Evolutionary conservation across 2,888 invertebrate species (phyloP).

Genomic region (Drosophila niveifrons): DNA sequence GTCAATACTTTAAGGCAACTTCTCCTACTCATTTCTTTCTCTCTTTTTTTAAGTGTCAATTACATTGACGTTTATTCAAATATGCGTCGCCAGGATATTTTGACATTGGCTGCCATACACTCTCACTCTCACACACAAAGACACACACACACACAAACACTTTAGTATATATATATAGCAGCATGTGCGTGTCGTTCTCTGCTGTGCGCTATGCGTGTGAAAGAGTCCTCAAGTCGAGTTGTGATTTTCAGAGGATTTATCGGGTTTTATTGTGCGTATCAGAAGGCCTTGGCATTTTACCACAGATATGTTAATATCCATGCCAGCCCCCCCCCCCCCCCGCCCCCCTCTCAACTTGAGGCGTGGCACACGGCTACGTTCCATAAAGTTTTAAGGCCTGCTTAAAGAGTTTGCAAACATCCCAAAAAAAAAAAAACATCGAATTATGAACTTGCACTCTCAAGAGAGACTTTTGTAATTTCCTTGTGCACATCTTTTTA

Average conservation of each 20-base stretch:
- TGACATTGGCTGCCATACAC: constrained; percentile 58
- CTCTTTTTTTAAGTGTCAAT: constrained; percentile 73
- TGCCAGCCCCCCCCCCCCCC: not conserved
- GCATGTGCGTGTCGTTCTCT: constrained; percentile 41
- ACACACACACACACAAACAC: constrained; percentile 5
- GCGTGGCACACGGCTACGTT: constrained; percentile 1
- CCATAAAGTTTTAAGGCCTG: constrained; percentile 66
- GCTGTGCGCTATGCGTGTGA: constrained; percentile 59
- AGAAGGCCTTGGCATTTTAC: constrained; percentile 64
- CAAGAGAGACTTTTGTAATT: constrained; percentile 26
- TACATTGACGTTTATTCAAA: constrained; percentile 82
- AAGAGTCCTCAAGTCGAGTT: constrained; percentile 69
- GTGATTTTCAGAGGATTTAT: constrained; percentile 74
- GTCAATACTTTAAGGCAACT: not conserved
- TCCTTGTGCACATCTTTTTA: constrained; percentile 35
- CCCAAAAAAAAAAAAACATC: constrained; percentile 19
- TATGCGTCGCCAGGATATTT: constrained; percentile 68
- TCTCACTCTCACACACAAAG: constrained; percentile 31
- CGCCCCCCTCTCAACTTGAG: not conserved
- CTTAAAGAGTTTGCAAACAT: constrained; percentile 35
- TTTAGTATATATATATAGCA: constrained; percentile 15
- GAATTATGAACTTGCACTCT: constrained; percentile 49
- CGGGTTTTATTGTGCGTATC: constrained; percentile 77
- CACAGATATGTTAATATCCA: constrained; percentile 54
- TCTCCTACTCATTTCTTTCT: constrained; percentile 14